phyloP scores from a whole-genome alignment of 2,113 vertebrate species.

The Seriola rivoliana region DNA sequence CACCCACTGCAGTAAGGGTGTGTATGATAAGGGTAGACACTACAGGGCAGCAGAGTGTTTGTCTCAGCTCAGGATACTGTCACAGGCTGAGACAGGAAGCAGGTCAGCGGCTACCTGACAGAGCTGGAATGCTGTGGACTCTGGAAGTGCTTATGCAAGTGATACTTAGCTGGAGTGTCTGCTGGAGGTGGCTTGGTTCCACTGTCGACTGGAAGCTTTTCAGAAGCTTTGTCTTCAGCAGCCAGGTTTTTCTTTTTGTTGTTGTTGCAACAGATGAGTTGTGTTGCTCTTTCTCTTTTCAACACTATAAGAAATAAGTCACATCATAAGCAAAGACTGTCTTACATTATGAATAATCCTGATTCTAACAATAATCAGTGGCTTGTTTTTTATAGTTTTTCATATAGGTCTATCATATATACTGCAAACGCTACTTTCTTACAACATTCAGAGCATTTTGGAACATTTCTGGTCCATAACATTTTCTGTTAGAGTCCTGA shows the following conservation, averaged over 20 bases:
- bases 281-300: neutral
- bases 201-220: neutral
- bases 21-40: constrained; percentile 16
- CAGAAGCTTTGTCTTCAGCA: neutral
- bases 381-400: neutral
- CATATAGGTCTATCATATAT: neutral
- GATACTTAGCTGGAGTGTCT: neutral
- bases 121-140: constrained; percentile 6
- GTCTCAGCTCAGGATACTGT: constrained; percentile 19
- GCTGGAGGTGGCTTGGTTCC: neutral
- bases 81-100: constrained; percentile 7
- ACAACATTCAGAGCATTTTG: neutral
- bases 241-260: neutral
- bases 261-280: neutral
- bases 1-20: neutral
- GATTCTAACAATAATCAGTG: neutral
- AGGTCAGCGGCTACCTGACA: constrained; percentile 12
- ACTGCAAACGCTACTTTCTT: neutral
- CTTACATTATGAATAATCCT: neutral
- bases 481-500: neutral
- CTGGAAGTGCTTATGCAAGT: constrained; percentile 15
- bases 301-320: neutral
- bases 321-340: neutral
- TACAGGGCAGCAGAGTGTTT: constrained; percentile 48
- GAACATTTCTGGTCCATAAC: neutral